These are phyloP conservation scores for Eciton burchellii DNA, from an alignment of 1,140 invertebrate genomes.

Conservation along the genomic window DNA sequence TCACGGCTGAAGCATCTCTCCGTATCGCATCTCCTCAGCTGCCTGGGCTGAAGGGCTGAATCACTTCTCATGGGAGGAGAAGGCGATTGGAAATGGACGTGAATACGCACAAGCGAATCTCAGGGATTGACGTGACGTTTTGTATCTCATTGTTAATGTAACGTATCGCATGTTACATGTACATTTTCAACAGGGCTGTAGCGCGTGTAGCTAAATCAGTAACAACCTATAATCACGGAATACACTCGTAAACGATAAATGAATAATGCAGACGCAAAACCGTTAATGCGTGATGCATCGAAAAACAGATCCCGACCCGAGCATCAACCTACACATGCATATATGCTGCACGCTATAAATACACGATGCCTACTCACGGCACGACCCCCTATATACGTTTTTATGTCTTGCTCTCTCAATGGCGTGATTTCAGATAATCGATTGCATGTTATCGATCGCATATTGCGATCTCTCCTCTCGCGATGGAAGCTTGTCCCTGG, in stretches of 20 bases:
- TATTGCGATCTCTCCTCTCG: background rate
- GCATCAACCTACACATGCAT: background rate
- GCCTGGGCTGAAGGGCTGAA: no score
- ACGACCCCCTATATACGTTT: constrained; percentile 4
- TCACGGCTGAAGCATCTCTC: no score
- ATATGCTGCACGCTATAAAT: constrained; percentile 3
- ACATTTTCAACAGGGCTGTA: constrained; percentile 30
- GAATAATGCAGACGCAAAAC: constrained; percentile 51
- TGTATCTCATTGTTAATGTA: background rate
- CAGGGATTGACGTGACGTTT: background rate
- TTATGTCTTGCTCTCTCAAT: background rate
- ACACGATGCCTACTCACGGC: constrained; percentile 3
- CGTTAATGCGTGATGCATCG: constrained; percentile 40
- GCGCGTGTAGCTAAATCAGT: constrained; percentile 25
- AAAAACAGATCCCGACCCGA: constrained; percentile 50
- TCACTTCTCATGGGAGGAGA: background rate
- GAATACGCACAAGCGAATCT: background rate
- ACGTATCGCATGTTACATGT: background rate
- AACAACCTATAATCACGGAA: constrained; percentile 37
- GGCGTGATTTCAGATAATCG: constrained; percentile 22
- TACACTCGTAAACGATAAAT: constrained; percentile 38
- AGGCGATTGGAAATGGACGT: background rate
- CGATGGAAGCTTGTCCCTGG: background rate
- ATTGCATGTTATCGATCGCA: constrained; percentile 34
- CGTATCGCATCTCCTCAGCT: no score